These are phyloP conservation scores for Muschampia plurimacula DNA, from an alignment of 2,888 invertebrate genomes.

Conservation along the genomic window DNA sequence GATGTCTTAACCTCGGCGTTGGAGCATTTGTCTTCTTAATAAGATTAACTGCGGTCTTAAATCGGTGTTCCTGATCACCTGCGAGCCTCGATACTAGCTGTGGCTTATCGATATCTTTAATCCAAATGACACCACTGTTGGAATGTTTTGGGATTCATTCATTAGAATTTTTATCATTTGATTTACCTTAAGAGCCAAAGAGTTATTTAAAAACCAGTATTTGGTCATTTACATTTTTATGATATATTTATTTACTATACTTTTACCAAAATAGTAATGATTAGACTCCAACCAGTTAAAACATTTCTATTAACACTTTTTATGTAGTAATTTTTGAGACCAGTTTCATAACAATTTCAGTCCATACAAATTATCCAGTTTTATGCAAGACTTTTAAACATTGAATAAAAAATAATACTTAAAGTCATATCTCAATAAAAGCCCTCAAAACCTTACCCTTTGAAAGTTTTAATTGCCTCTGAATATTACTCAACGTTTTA, in stretches of 20 bases:
- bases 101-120: constrained; percentile 31
- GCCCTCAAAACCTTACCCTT: not conserved
- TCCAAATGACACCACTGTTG: constrained; percentile 28
- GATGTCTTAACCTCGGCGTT: constrained; percentile 70
- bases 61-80: constrained; percentile 47
- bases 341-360: not conserved
- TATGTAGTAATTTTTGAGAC: not conserved
- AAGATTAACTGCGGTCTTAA: constrained; percentile 52
- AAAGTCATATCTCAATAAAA: too few relatives aligned
- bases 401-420: not conserved
- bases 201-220: not conserved
- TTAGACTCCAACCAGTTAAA: not conserved
- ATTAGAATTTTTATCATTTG: constrained; percentile 22
- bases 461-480: not conserved
- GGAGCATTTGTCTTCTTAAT: constrained; percentile 51
- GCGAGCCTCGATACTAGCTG: constrained; percentile 43
- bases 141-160: constrained; percentile 24
- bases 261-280: not conserved
- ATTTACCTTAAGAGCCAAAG: not conserved
- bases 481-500: not conserved
- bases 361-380: not conserved
- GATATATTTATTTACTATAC: not conserved
- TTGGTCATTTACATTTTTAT: not conserved
- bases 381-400: not conserved
- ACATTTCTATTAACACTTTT: too few relatives aligned